Conservation (phyloP, 2,888 invertebrate genomes). For the Cephalotes varians region DNA sequence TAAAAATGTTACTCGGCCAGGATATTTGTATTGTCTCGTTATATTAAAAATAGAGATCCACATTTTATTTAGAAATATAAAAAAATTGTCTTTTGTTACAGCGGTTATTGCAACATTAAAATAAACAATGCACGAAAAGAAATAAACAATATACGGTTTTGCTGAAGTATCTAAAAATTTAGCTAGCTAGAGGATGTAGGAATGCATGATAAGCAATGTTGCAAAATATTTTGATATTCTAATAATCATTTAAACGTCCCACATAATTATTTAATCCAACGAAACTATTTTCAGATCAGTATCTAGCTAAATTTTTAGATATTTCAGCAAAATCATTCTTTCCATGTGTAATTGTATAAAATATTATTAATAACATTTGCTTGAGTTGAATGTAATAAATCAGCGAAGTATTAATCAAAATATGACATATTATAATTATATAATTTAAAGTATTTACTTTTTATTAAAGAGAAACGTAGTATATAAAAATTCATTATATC, state of each 20-base stretch:
- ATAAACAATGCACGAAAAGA: too few species aligned
- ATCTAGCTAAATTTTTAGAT: too few species aligned
- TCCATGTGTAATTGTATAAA: not conserved
- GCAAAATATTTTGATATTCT: too few species aligned
- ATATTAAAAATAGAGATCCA: not conserved
- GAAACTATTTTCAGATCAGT: too few species aligned
- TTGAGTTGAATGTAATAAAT: not conserved
- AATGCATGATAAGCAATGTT: too few species aligned
- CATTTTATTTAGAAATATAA: not conserved
- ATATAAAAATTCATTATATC: slow-evolving; percentile 61
- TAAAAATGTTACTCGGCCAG: not conserved
- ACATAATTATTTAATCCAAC: too few species aligned
- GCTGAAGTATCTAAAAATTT: too few species aligned
- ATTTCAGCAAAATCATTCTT: too few species aligned
- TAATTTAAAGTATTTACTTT: not conserved
- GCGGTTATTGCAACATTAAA: not conserved
- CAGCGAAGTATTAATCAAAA: not conserved
- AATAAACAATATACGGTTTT: too few species aligned
- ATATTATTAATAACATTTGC: not conserved
- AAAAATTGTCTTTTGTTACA: not conserved
- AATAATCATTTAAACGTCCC: too few species aligned
- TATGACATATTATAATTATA: not conserved
- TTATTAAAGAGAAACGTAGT: slow-evolving; percentile 7
- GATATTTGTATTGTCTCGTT: not conserved
- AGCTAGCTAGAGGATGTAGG: too few species aligned